Evolutionary conservation across 1,140 invertebrate genomes (phyloP).

Genomic region (Pogonus chalceus): DNA sequence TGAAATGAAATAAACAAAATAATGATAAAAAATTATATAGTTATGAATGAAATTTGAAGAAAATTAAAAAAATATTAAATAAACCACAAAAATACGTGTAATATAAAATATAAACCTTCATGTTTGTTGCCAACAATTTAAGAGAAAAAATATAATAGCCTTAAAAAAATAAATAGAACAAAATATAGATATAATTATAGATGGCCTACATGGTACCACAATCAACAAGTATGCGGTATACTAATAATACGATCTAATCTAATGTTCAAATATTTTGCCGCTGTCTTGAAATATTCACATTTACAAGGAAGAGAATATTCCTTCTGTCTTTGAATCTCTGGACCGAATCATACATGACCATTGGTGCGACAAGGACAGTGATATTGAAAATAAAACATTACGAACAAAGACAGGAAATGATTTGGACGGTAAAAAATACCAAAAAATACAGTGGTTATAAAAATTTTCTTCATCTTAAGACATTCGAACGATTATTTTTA

Average conservation of each 20-base stretch:
- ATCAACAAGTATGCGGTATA: not conserved
- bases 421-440: too few relatives aligned
- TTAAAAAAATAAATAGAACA: not conserved
- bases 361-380: not conserved
- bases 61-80: too few relatives aligned
- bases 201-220: not conserved
- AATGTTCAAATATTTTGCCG: not conserved
- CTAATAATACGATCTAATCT: not conserved
- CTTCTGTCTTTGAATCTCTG: not conserved
- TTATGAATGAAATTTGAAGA: too few relatives aligned
- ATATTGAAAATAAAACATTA: not conserved
- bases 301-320: not conserved
- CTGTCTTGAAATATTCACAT: not conserved
- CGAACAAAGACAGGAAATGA: slow-evolving; percentile 4
- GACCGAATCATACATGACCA: not conserved
- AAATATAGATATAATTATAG: not conserved
- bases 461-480: too few relatives aligned
- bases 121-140: not conserved
- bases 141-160: not conserved
- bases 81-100: too few relatives aligned
- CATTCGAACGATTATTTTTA: too few relatives aligned
- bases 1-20: too few relatives aligned
- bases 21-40: too few relatives aligned
- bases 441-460: too few relatives aligned
- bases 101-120: too few relatives aligned